Evolutionary conservation across 2,113 vertebrate species (phyloP), one percentile per base, ranked within the genome.

Genomic region (Sinocyclocheilus anshuiensis): DNA sequence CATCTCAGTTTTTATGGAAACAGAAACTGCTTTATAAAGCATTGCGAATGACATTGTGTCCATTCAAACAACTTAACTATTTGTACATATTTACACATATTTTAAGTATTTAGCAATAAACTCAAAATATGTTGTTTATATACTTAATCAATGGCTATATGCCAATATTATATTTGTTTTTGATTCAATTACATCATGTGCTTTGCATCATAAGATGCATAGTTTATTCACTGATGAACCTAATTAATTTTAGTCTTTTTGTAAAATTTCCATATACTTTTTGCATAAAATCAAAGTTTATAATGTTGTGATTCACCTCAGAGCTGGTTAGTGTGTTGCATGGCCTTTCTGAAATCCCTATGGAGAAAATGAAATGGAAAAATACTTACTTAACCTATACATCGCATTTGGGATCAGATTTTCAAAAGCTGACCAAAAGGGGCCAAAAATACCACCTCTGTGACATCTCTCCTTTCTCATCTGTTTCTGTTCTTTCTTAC

Each of bases 401-500:
- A 77, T 55, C 26, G 24, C 15, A 53, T 50, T 26, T 26, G 15
- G 26, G 26, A 55, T 53, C 15, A 29, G 42, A 18, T 48, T 77
- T 77, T 20, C 50, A 50, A 24, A 10, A 33, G 8, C 48, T 77
- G 24, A 48, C 7, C 24, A 77, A 61, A 61, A 61, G 1, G 10
- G 16, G 57, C 29, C 67, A 83, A 74, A 11, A 33, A 55, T 71
- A 33, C 63, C 13, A 6, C 10, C 79, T 87, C n/a, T 69, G 20
- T 24, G 45, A 36, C 29, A 22, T 42, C 61, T 45, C 24, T 24
- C 22, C 71, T 74, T 74, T 39, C 65, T 69, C 26, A 61, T 75
- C 86, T 55, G 42, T 55, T 20, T 75, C 4, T 85, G 33, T 74
- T 65, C 36, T 81, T 61, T 67, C 39, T 63, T 22, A 13, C 42